Conservation (phyloP, 2,888 invertebrate species). For the Acronicta psi region DNA sequence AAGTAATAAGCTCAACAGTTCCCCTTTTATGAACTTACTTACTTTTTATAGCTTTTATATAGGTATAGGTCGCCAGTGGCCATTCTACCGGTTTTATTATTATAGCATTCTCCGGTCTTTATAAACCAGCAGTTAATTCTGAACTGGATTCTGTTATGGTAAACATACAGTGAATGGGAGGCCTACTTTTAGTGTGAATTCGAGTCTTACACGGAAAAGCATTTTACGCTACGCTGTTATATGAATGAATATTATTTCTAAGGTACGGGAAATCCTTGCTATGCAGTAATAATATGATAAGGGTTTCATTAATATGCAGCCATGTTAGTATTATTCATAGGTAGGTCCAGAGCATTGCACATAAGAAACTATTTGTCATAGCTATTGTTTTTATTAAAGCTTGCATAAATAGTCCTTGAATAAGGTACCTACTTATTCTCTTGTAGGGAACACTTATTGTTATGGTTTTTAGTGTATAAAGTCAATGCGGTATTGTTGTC, state of each 20-base stretch:
- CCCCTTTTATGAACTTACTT: conserved; percentile 37
- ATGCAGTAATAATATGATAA: too few species aligned
- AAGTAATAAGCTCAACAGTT: conserved; percentile 46
- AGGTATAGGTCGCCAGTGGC: neutral
- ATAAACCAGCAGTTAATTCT: conserved; percentile 26
- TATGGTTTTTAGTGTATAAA: conserved; percentile 21
- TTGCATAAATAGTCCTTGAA: conserved; percentile 29
- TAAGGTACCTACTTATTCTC: conserved; percentile 5
- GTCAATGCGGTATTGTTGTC: conserved; percentile 30
- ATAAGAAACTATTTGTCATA: conserved; percentile 35
- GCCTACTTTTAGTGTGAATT: neutral
- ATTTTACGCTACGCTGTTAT: neutral
- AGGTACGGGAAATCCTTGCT: too few species aligned
- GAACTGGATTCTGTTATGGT: conserved; percentile 15
- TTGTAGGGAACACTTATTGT: conserved; percentile 2
- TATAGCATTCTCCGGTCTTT: conserved; percentile 27
- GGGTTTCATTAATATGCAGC: conserved; percentile 27
- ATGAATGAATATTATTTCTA: neutral
- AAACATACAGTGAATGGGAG: conserved; percentile 25
- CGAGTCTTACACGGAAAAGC: neutral
- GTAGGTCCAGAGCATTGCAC: conserved; percentile 18
- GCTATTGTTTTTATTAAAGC: conserved; percentile 37
- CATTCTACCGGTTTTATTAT: conserved; percentile 45
- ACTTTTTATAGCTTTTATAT: conserved; percentile 16
- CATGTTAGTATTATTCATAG: conserved; percentile 40